A percentile compares a stretch with the other conserved stretches of the same genome.
These are phyloP conservation scores for Acanthurus leucopareius DNA, from an alignment of 2,797 vertebrate species.

Conservation along the genomic window DNA sequence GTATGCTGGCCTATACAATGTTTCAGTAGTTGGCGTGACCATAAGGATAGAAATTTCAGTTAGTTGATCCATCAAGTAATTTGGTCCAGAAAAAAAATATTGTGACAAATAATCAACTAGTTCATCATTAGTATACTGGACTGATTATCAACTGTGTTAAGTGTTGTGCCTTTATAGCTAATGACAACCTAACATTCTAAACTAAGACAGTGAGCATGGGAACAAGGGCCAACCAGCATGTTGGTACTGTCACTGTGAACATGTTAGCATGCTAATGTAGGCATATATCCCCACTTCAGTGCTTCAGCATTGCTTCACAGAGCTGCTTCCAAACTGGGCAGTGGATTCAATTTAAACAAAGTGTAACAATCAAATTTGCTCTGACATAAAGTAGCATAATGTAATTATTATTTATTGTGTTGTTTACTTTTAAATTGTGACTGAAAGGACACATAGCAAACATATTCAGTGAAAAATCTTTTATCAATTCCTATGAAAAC, in stretches of 20 bases:
- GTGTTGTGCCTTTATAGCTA: no score
- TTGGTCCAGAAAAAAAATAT: background rate
- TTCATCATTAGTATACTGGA: no score
- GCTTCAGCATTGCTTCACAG: background rate
- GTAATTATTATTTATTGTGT: background rate
- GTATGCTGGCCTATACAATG: no score
- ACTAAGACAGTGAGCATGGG: no score
- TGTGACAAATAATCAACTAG: background rate
- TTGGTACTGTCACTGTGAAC: no score
- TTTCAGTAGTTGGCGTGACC: no score
- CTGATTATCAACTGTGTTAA: no score
- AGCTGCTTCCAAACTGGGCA: background rate
- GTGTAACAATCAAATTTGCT: no score
- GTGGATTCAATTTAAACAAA: no score
- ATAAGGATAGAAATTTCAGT: background rate
- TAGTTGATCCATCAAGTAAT: background rate
- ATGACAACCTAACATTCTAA: no score
- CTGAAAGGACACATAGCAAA: background rate
- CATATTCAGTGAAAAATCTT: slow-evolving; percentile 2
- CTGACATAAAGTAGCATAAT: no score
- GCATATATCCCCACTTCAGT: background rate
- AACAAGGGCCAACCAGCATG: no score
- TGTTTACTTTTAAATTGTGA: background rate
- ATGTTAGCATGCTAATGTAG: background rate
- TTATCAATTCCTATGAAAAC: slow-evolving; percentile 30